Evolutionary conservation across 2,113 vertebrate species (phyloP).

Genomic region (Rhabdornis inornatus): DNA sequence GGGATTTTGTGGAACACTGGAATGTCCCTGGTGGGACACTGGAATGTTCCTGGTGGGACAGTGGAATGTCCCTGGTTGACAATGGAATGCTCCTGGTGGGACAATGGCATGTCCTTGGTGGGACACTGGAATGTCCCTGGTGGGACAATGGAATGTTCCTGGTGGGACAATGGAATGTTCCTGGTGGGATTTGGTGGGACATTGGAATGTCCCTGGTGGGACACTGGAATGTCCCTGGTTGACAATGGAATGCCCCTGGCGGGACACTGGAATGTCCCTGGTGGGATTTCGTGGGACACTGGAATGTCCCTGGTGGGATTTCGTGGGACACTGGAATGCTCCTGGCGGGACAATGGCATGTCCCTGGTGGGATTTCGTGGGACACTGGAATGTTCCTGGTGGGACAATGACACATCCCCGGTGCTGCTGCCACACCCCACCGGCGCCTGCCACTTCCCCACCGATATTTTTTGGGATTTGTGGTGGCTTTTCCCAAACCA

Average conservation of each 20-base stretch:
- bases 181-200: neutral
- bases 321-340: neutral
- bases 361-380: no score
- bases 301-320: neutral
- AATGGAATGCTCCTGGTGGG: rapidly evolving
- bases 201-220: rapidly evolving
- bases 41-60: rapidly evolving
- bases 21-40: rapidly evolving
- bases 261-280: rapidly evolving
- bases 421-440: neutral
- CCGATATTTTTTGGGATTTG: rapidly evolving
- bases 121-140: rapidly evolving
- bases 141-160: rapidly evolving
- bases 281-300: neutral
- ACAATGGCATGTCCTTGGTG: no score
- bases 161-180: rapidly evolving
- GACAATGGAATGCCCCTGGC: rapidly evolving
- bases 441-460: neutral
- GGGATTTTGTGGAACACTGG: no score
- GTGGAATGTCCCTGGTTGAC: rapidly evolving
- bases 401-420: rapidly evolving
- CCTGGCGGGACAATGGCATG: rapidly evolving
- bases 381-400: rapidly evolving
- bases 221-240: neutral
- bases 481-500: neutral